Percentiles rank a stretch among this genome's conserved stretches.
Evolutionary conservation across 2,113 vertebrate genomes (phyloP).

Genomic region (Pycnonotus jocosus): DNA sequence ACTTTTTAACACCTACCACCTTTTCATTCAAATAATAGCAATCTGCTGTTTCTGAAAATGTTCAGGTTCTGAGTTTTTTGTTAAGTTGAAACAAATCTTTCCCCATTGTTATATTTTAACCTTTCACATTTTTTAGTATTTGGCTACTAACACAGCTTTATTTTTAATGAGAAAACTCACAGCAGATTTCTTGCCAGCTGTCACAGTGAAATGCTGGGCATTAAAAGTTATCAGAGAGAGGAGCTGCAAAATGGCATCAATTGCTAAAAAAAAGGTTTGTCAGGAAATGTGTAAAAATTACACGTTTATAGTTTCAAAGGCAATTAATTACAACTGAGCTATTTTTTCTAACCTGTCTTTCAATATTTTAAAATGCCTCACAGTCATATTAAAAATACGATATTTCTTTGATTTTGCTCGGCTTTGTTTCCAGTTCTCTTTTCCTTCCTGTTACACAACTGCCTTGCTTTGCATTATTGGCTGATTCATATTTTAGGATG

Average conservation of each 20-base stretch:
- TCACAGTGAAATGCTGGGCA: conserved; percentile 65
- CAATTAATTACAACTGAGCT: neutral
- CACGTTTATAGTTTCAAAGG: conserved; percentile 37
- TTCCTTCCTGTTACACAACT: neutral
- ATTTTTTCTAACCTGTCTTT: neutral
- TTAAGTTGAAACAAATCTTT: conserved; percentile 57
- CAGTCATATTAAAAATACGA: neutral
- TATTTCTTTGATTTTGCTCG: neutral
- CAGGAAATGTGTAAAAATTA: conserved; percentile 20
- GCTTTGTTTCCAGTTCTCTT: neutral
- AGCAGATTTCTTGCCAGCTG: conserved; percentile 70
- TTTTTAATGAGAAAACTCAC: conserved; percentile 73
- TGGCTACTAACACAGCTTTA: conserved; percentile 70
- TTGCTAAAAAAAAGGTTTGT: conserved; percentile 54
- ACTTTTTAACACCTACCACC: neutral
- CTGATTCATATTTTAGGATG: neutral
- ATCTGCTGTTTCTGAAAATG: conserved; percentile 34
- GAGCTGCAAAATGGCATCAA: conserved; percentile 56
- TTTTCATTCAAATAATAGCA: neutral
- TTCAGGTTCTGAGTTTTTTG: conserved; percentile 17
- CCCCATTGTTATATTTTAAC: conserved; percentile 66
- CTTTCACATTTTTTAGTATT: conserved; percentile 70
- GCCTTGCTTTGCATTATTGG: neutral
- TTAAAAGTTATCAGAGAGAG: conserved; percentile 58
- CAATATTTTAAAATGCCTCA: neutral